Base-by-base conservation (phyloP, 1,140 invertebrate genomes). In the Drosophila equinoxialis region DNA sequence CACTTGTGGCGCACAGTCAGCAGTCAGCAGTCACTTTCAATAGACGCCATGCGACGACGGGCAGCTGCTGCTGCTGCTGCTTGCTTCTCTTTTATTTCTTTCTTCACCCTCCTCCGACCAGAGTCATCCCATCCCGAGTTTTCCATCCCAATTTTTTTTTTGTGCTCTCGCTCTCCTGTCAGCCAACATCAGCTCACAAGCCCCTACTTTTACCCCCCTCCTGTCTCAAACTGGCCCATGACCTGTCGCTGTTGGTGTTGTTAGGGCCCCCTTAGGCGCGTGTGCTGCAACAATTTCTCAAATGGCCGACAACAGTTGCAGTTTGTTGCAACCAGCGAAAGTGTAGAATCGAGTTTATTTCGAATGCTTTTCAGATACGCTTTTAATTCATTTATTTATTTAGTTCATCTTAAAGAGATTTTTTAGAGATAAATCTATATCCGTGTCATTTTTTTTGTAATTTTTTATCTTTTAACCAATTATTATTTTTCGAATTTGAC, bases 1-100 rank as follows among this genome's bases (percentile, higher is more conserved):
- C 74, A 77, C 72, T 75, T 77, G 74, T 74, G 74, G 72, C 74
- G 37, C 72, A 51, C 45, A 51, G 45, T 51, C 45, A 51, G 45
- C 45, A 77, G 72, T 77, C 74, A 77, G 74, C 74, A 75, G 74
- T 77, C 72, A 67, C 66, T 68, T 77, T 77, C 72, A 77, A 77
- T 77, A 61, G 74, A 69, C 55, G 72, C 37, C 65, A 65, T 58
- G n/a, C 69, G 65, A 57, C 66, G 68, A 23, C 57, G 57, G 66
- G 69, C 58, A 58, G 74, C 13, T 55, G 72, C 37, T 39, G 37
- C 37, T 37, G 35, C 35, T 11, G 35, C 35, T 39, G 37, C 45
- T 51, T 51, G 13, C 45, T 23, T 23, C 45, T 51, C 45, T 48
- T 17, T 48, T 20, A 39, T 39, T 39, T 39, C 37, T 39, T 39